Percentiles rank a stretch among this genome's conserved stretches.
phyloP scores from a whole-genome alignment of 2,888 invertebrate species.

The Tachina fera region DNA sequence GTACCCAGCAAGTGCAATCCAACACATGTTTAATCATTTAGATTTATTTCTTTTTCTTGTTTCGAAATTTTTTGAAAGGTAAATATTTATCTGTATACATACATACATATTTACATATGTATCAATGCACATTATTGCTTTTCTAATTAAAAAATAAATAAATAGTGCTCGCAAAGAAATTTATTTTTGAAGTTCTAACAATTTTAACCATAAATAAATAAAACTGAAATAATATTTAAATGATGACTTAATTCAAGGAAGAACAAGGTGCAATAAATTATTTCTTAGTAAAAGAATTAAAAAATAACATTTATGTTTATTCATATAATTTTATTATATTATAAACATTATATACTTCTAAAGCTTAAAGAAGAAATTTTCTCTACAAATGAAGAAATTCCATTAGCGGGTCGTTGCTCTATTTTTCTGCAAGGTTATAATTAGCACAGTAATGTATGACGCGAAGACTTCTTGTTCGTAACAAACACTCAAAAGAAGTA shows the following conservation, averaged over 20 bases:
- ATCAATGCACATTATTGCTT: background rate
- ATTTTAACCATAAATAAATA: background rate
- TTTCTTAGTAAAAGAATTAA: background rate
- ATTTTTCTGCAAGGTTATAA: no score
- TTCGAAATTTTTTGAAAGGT: background rate
- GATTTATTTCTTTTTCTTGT: background rate
- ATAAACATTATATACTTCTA: no score
- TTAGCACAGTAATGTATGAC: no score
- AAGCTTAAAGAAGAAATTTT: no score
- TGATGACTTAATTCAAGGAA: background rate
- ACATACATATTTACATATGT: no score
- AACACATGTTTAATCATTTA: background rate
- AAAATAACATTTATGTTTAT: background rate
- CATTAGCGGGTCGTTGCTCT: no score
- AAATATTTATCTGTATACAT: background rate
- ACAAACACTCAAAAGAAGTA: no score
- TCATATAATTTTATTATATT: background rate
- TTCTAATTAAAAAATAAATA: background rate
- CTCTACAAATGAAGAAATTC: no score
- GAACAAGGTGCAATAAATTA: background rate
- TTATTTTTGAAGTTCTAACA: conserved; percentile 5
- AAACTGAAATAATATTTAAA: background rate
- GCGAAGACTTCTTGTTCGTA: no score
- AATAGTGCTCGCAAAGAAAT: background rate
- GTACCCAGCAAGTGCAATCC: background rate